Percentiles rank a stretch among this genome's conserved stretches.
Evolutionary conservation across 1,140 invertebrate species (phyloP).

Genomic region (Acromyrmex echinatior): DNA sequence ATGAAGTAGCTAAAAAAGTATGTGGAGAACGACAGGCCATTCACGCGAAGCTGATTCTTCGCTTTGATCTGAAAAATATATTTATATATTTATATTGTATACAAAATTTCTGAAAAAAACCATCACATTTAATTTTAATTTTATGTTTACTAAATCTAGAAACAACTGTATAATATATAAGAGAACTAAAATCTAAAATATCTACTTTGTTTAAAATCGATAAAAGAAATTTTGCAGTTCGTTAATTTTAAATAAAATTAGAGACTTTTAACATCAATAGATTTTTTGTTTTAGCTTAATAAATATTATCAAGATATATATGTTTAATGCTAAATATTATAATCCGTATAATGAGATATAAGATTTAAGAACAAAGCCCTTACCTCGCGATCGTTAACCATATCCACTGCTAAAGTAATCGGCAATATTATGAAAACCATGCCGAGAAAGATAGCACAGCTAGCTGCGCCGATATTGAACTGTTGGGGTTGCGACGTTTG

Average conservation of each 20-base stretch:
- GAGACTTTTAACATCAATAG: background rate
- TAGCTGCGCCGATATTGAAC: conserved; percentile 91
- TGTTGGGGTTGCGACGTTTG: conserved; percentile 90
- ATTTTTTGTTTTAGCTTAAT: background rate
- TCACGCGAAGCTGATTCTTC: conserved; percentile 93
- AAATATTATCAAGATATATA: background rate
- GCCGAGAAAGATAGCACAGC: conserved; percentile 91
- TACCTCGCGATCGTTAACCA: conserved; percentile 95
- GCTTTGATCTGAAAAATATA: conserved; percentile 91
- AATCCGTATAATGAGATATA: background rate
- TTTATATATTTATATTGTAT: no score
- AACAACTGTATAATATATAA: background rate
- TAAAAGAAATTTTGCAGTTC: conserved; percentile 1
- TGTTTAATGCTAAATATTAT: conserved; percentile 2
- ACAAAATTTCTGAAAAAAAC: background rate
- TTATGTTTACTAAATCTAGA: background rate
- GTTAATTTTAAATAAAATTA: background rate
- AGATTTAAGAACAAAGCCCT: conserved; percentile 46
- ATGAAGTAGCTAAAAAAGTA: conserved; percentile 94
- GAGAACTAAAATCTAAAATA: background rate
- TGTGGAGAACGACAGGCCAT: conserved; percentile 92
- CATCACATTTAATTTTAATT: conserved; percentile 8
- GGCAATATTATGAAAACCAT: conserved; percentile 93
- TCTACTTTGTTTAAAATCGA: background rate
- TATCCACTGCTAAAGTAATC: conserved; percentile 92